Evolutionary conservation across 2,888 invertebrate species (phyloP).

Genomic region (Harpalus rubripes): DNA sequence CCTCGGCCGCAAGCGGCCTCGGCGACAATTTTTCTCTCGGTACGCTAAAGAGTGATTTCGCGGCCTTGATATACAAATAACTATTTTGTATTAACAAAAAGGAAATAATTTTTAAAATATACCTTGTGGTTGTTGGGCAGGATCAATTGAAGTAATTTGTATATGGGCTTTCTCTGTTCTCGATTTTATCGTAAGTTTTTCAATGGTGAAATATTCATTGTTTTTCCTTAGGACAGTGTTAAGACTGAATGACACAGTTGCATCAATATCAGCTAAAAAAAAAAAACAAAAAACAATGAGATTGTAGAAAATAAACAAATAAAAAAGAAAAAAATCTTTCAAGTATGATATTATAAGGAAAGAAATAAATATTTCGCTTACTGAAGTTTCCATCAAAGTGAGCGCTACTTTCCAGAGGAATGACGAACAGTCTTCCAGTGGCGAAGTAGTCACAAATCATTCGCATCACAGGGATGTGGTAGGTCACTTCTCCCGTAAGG

Average conservation of each 20-base stretch:
- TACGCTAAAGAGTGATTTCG: too few species aligned
- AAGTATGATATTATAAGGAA: too few species aligned
- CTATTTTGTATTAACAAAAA: too few species aligned
- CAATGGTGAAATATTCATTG: conserved; percentile 81
- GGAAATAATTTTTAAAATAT: conserved; percentile 53
- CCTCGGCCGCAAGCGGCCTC: too few species aligned
- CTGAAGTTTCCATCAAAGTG: conserved; percentile 80
- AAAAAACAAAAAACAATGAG: conserved; percentile 60
- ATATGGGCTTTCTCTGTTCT: conserved; percentile 82
- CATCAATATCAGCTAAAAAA: conserved; percentile 80
- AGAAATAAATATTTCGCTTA: conserved; percentile 73
- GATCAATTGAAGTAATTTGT: conserved; percentile 79
- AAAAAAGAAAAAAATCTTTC: too few species aligned
- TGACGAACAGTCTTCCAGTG: conserved; percentile 78
- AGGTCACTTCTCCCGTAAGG: conserved; percentile 35
- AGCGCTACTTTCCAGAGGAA: conserved; percentile 79
- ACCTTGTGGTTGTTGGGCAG: conserved; percentile 81
- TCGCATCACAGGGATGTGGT: conserved; percentile 15
- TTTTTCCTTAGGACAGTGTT: conserved; percentile 82
- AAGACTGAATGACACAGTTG: conserved; percentile 77
- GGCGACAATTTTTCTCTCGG: too few species aligned
- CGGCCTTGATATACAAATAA: too few species aligned
- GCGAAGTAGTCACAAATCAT: conserved; percentile 77
- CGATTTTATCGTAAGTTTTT: conserved; percentile 81
- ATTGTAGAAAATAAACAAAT: neutral